phyloP scores from a whole-genome alignment of 1,140 invertebrate genomes.

The Camponotus pennsylvanicus region DNA sequence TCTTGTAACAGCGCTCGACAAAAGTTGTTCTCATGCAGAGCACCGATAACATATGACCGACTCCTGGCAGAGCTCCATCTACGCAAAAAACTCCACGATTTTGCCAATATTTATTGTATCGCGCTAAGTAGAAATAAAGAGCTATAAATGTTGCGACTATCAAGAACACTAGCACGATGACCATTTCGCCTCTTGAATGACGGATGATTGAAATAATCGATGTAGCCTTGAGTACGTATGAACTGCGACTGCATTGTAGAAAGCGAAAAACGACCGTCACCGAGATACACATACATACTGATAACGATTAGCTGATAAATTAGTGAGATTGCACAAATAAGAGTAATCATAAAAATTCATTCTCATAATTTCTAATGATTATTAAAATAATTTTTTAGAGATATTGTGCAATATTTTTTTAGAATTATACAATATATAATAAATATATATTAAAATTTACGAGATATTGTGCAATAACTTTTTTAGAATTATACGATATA shows the following conservation, averaged over 20 bases:
- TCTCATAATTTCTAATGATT: background rate
- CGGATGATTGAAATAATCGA: background rate
- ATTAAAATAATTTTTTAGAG: no score
- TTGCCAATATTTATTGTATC: slow-evolving; percentile 81
- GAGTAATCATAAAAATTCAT: no score
- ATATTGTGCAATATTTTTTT: no score
- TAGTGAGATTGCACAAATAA: background rate
- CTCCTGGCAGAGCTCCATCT: slow-evolving; percentile 64
- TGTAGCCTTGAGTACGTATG: background rate
- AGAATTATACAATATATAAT: no score
- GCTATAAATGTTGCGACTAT: background rate
- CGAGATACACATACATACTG: no score
- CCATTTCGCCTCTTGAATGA: no score
- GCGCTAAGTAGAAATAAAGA: slow-evolving; percentile 7
- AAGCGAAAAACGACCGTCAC: no score
- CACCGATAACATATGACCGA: slow-evolving; percentile 74
- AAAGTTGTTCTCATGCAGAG: slow-evolving; percentile 61
- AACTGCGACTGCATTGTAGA: background rate
- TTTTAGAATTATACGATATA: no score
- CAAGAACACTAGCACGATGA: background rate
- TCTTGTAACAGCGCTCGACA: slow-evolving; percentile 25
- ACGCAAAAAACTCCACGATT: slow-evolving; percentile 81
- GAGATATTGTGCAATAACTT: no score
- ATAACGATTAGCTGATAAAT: background rate
- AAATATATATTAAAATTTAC: no score